Evolutionary conservation across 2,888 invertebrate species (phyloP), one percentile per base, ranked within the genome.

Genomic region (Plebejus anna): DNA sequence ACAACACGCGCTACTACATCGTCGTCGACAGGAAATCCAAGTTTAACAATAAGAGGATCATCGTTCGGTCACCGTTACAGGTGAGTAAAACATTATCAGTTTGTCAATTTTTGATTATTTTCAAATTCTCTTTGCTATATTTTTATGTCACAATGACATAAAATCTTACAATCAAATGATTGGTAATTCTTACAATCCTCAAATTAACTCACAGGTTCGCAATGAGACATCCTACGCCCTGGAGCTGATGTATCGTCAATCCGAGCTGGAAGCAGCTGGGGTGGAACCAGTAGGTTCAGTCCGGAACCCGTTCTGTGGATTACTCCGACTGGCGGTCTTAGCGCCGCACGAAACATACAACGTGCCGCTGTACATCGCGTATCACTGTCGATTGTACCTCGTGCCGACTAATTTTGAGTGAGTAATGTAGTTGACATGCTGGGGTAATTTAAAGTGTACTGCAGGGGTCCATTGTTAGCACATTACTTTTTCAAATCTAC

Each of bases 181-280:
- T 51, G 4, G 2, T 59, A 7, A 59, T 59, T 59, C 59, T 59
- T 59, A 2, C 6, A 70, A 11, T 13, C 42, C 28, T n/a, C 11
- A 61, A 22, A 61, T 42, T 28, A 28, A 32, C 42, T 32, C 28
- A 2, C 70, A 97, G 96, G 94, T 97, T 75, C 94, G 95, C 82
- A 97, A 97, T 88, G 96, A 97, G 84, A 96, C 97, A 0, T 96
- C 96, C 0, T 96, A 96, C 85, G 95, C 97, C 0, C 87, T 97
- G 59, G 96, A 96, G 80, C 88, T 97, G 13, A 95, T 96, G 82
- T 97, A 97, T 88, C 96, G 96, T 83, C 96, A 96, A 80, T 95
- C 96, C 1, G 95, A 96, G 76, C 86, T 97, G 70, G 96, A 96
- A 84, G 95, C 95, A 36, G 86, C 96, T 36, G 95, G 95, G n/a